These are phyloP conservation scores for Potamarius usumacintae DNA, from an alignment of 2,113 vertebrate genomes.

Conservation along the genomic window DNA sequence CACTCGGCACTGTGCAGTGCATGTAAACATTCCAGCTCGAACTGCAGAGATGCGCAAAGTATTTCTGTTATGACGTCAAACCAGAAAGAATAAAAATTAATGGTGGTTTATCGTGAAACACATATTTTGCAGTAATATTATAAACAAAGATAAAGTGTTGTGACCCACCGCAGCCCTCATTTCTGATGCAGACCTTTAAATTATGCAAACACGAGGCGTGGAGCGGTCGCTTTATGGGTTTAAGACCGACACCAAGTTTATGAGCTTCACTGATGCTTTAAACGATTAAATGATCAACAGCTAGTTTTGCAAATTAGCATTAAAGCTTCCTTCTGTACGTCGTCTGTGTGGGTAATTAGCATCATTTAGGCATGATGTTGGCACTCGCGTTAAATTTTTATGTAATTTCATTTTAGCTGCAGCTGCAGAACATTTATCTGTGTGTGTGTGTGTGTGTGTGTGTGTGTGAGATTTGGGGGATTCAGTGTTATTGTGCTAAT, in stretches of 20 bases:
- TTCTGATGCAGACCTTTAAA: background rate
- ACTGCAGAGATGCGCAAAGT: background rate
- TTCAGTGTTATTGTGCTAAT: constrained; percentile 28
- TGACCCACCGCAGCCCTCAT: background rate
- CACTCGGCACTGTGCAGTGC: background rate
- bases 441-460: constrained; percentile 8
- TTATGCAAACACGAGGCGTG: background rate
- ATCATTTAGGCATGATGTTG: background rate
- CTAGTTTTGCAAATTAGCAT: background rate
- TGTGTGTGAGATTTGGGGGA: constrained; percentile 14
- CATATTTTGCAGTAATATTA: background rate
- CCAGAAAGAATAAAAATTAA: background rate
- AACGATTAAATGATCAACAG: background rate
- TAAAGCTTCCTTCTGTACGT: background rate
- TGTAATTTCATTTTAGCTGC: background rate
- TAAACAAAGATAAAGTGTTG: background rate
- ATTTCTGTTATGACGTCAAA: background rate
- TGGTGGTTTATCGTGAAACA: background rate
- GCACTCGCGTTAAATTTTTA: background rate
- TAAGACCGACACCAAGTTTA: background rate
- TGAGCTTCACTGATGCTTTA: background rate
- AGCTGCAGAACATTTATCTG: background rate
- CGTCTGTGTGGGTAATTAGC: background rate
- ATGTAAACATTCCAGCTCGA: background rate
- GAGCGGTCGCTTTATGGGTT: background rate